Evolutionary conservation across 2,113 vertebrate genomes (phyloP).

Genomic region (Gallinago undulata): DNA sequence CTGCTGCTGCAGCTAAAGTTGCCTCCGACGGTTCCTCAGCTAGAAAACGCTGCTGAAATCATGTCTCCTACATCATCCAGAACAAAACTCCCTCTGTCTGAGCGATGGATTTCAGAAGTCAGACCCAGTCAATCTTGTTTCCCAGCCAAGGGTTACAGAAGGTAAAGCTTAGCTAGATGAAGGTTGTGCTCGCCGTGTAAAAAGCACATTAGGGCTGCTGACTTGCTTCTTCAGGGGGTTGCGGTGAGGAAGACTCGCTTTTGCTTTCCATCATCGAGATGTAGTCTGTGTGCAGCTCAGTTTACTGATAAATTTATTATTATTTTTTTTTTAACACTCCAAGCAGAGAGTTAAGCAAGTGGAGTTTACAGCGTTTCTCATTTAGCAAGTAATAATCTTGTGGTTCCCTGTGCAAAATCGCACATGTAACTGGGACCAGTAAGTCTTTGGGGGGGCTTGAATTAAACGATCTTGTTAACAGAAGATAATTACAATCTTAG

Average conservation of each 20-base stretch:
- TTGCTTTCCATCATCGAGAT: not conserved
- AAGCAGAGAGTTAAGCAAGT: not conserved
- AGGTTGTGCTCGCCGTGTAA: not conserved
- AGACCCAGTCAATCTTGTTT: not conserved
- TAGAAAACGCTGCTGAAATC: not conserved
- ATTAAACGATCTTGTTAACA: not conserved
- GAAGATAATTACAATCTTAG: not conserved
- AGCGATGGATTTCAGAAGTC: not conserved
- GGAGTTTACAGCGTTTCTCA: not conserved
- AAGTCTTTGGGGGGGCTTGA: not conserved
- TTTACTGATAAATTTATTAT: not conserved
- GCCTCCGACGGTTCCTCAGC: not conserved
- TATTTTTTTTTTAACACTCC: not conserved
- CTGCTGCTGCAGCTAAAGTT: not conserved
- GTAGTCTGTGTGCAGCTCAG: not conserved
- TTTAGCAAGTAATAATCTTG: not conserved
- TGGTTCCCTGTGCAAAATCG: not conserved
- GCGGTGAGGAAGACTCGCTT: not conserved
- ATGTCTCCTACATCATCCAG: accelerated
- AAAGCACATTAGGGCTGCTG: not conserved
- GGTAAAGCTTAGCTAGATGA: not conserved
- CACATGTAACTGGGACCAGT: accelerated
- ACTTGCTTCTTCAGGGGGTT: not conserved
- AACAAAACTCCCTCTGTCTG: not conserved
- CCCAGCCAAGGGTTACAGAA: not conserved